Evolutionary conservation across 2,888 invertebrate genomes (phyloP), one percentile per base, ranked within the genome.

Genomic region (Acleris literana): DNA sequence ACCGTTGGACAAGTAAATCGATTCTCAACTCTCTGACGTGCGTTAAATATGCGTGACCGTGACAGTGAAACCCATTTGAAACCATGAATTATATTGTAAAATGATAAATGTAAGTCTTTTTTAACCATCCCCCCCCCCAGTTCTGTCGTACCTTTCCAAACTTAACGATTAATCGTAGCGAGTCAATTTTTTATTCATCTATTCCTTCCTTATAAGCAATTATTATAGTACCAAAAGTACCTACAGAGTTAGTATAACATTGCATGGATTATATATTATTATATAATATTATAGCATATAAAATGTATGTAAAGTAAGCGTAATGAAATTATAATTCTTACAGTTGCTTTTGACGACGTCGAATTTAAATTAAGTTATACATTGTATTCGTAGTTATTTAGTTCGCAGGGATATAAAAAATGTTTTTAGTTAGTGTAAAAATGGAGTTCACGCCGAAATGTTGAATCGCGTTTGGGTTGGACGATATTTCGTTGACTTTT

Each of bases 181-280:
- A 72, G 91, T 91, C 89, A 90, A 91, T 90, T 90, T 88, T 81
- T 87, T 82, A 88, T 87, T 84, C 82, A 88, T 83, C 80, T 80
- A 87, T 83, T 92, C 91, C 90, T 91, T 90, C 91, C 90, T 89
- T 79, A 76, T 86, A 88, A 81, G 82, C 88, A 91, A 91, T 90
- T 90, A 88, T 80, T 80, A 82, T 82, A 80, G 66, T 83, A 84
- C 85, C 82, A 84, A 83, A 84, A 82, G 83, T 87, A 87, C 84
- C 84, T 87, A 86, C 85, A 84, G 77, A 86, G 72, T 82, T 83
- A 87, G 79, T 76, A 76, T 82, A 81, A 84, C 76, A 80, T 80
- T 88, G 85, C 86, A 88, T 87, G 83, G 84, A 80, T 78, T 80
- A 80, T 76, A 81, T 77, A 66, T 63, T 64, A 68, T 60, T 60